phyloP scores from a whole-genome alignment of 2,797 vertebrate genomes.

The Anolis apletophallus region DNA sequence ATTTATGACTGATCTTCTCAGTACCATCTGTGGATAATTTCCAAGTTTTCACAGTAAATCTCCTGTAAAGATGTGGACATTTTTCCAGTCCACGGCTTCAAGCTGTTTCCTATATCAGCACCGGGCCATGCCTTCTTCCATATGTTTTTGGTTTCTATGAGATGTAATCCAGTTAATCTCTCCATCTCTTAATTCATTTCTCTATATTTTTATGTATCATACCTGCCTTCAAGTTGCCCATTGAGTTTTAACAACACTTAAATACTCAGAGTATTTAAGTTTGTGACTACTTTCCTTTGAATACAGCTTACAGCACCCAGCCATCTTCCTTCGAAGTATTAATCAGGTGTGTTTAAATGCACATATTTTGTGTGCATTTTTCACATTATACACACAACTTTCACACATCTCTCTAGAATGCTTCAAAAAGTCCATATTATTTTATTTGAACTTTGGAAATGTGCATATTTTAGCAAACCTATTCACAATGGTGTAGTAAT shows the following conservation, averaged over 20 bases:
- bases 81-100: background rate
- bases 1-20: background rate
- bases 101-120: background rate
- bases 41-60: conserved; percentile 18
- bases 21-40: conserved; percentile 8
- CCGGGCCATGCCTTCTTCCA: background rate
- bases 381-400: no score
- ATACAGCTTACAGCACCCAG: no score
- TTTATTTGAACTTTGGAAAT: background rate
- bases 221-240: no score
- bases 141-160: background rate
- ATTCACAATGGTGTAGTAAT: background rate
- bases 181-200: no score
- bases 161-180: background rate
- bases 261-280: no score
- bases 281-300: no score
- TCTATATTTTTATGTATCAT: no score
- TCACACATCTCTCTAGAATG: background rate
- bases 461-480: background rate
- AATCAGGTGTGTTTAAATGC: no score
- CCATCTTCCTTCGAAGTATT: no score
- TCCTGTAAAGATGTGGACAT: conserved; percentile 4
- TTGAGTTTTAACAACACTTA: no score
- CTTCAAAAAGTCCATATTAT: background rate
- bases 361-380: no score